phyloP scores from a whole-genome alignment of 92 coral and sea anemone species.

The Blastomussa wellsi region DNA sequence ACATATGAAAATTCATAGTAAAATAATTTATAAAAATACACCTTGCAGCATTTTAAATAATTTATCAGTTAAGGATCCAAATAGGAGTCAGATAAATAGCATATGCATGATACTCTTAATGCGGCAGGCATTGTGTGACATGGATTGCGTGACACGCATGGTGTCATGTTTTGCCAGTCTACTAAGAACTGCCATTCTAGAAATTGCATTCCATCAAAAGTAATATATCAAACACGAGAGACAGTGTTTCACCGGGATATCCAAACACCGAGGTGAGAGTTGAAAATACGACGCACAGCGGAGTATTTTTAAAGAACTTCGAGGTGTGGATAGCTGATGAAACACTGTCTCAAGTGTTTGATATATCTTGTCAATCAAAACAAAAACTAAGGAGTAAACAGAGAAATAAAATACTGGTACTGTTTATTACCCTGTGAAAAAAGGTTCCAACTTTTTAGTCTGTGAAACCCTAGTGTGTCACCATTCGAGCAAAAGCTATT shows the following conservation, averaged over 20 bases:
- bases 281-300: no score
- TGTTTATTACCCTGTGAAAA: no score
- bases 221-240: background rate
- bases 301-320: no score
- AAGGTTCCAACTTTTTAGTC: no score
- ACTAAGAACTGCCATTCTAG: background rate
- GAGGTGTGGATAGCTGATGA: no score
- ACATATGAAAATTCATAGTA: constrained; percentile 41
- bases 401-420: no score
- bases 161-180: background rate
- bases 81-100: background rate
- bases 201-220: background rate
- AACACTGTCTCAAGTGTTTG: no score
- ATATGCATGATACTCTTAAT: background rate
- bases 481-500: background rate
- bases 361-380: no score
- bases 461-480: no score
- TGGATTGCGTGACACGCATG: background rate
- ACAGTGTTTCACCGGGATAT: background rate
- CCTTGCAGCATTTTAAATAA: background rate
- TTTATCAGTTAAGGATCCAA: background rate
- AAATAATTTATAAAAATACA: background rate
- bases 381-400: no score
- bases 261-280: background rate
- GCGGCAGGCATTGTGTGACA: background rate